These are phyloP conservation scores for Noctua pronuba DNA, from an alignment of 2,888 invertebrate species.

Conservation along the genomic window DNA sequence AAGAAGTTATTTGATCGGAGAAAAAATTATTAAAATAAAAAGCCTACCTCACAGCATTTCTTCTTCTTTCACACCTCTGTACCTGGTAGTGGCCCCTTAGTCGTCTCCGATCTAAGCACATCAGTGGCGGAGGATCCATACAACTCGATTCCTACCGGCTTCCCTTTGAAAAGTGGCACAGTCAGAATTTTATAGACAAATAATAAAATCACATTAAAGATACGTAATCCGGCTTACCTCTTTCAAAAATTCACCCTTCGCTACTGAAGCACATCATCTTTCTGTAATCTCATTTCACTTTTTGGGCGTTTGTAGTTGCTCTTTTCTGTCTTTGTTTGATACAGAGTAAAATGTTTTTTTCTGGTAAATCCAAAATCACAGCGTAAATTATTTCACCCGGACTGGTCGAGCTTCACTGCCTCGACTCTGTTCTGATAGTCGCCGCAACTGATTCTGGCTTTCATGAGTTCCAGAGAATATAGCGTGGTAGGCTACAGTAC, in stretches of 20 bases:
- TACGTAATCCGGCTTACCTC: no score
- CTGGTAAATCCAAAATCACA: background rate
- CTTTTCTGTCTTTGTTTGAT: background rate
- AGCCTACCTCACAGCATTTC: background rate
- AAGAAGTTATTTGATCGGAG: conserved; percentile 1
- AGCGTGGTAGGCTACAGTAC: background rate
- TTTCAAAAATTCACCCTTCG: no score
- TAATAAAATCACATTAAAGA: no score
- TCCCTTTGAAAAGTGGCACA: no score
- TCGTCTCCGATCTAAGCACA: background rate
- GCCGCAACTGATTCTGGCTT: background rate
- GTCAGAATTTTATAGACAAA: no score
- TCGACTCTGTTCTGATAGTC: no score
- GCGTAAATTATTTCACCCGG: background rate
- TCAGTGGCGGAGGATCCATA: no score
- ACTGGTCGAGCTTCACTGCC: background rate
- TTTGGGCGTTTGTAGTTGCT: background rate
- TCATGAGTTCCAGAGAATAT: background rate
- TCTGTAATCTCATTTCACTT: background rate
- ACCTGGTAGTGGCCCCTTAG: background rate
- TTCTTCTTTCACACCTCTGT: no score
- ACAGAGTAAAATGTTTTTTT: background rate
- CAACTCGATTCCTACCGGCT: no score
- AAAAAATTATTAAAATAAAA: background rate
- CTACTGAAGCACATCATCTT: background rate